phyloP scores from a whole-genome alignment of 92 coral and sea anemone genomes.

The Palythoa grandiflora region DNA sequence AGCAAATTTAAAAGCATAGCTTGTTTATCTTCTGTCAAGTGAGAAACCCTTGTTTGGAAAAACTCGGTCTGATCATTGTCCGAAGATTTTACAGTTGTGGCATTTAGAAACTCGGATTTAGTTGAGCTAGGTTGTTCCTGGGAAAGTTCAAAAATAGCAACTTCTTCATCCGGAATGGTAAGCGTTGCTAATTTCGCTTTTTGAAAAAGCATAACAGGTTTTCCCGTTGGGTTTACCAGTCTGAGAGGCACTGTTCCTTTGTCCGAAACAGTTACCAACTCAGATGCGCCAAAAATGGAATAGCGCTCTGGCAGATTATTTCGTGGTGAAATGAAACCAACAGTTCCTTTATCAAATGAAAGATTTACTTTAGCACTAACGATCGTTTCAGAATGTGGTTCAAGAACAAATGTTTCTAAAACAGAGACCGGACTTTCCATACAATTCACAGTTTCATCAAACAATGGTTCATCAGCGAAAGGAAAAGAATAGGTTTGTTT shows the following conservation, averaged over 20 bases:
- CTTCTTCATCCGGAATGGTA: slow-evolving; percentile 5
- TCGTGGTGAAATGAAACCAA: slow-evolving; percentile 26
- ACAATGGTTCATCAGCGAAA: background rate
- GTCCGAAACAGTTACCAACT: slow-evolving; percentile 37
- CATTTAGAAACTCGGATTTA: background rate
- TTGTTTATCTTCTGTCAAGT: background rate
- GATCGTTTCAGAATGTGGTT: background rate
- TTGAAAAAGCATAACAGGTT: slow-evolving; percentile 43
- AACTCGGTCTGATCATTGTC: background rate
- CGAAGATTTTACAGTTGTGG: background rate
- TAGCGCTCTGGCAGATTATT: slow-evolving; percentile 18
- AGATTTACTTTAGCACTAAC: background rate
- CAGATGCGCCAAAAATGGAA: slow-evolving; percentile 50
- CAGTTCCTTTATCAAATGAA: slow-evolving; percentile 24
- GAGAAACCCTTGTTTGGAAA: background rate
- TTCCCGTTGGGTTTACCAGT: slow-evolving; percentile 48
- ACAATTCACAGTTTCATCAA: background rate
- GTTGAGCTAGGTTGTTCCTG: background rate
- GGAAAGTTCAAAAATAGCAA: background rate
- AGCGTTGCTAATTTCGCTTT: slow-evolving; percentile 50
- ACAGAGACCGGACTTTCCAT: background rate
- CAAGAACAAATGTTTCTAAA: slow-evolving; percentile 12
- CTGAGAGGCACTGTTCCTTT: slow-evolving; percentile 58
- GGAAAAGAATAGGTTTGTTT: background rate
- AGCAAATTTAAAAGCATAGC: slow-evolving; percentile 9